A percentile compares a stretch with the other conserved stretches of the same genome.
phyloP scores from a whole-genome alignment of 2,113 vertebrate species.

The Damaliscus lunatus region DNA sequence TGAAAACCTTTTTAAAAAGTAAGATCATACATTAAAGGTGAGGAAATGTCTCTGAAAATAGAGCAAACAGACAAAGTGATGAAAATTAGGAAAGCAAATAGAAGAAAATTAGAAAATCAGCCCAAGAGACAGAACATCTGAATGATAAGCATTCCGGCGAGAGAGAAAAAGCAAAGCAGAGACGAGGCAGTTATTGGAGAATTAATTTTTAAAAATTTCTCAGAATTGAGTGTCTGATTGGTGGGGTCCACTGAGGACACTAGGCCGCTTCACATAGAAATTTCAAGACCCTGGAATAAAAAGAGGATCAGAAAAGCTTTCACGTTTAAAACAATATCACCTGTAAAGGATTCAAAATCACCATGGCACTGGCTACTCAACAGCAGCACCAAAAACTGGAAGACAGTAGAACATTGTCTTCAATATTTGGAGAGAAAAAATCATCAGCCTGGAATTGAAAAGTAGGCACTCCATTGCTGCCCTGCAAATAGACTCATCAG shows the following conservation, averaged over 20 bases:
- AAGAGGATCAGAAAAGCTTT: background rate
- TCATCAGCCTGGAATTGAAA: background rate
- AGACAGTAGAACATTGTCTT: background rate
- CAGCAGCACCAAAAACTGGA: background rate
- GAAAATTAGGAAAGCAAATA: background rate
- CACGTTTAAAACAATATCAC: background rate
- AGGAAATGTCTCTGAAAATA: background rate
- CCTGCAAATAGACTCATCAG: background rate
- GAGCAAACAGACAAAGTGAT: background rate
- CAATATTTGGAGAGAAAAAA: background rate
- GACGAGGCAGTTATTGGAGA: background rate
- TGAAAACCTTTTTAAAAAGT: background rate
- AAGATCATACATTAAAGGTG: background rate
- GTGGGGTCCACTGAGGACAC: background rate
- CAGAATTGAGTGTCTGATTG: background rate
- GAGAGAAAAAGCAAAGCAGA: background rate
- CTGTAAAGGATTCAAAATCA: background rate
- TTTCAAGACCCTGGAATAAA: background rate
- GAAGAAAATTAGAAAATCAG: constrained; percentile 22
- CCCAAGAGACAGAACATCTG: background rate
- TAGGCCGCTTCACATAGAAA: background rate
- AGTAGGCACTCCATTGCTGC: background rate
- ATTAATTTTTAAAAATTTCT: background rate
- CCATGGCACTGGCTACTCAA: background rate
- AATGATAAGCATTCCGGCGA: background rate